Evolutionary conservation across 1,140 invertebrate species (phyloP).

Genomic region (Physella acuta): DNA sequence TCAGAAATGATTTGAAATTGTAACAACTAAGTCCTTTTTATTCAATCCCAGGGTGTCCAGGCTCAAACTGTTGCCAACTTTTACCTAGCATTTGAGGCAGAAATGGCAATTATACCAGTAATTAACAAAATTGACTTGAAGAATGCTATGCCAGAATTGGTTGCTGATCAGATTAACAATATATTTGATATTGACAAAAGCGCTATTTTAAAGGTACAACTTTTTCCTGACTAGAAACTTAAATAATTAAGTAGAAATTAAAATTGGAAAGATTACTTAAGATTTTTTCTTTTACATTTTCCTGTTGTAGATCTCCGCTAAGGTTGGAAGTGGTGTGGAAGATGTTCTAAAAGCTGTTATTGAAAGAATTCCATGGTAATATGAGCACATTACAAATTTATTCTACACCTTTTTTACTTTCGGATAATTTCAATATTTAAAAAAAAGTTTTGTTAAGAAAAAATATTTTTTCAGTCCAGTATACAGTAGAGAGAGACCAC

Average conservation of each 20-base stretch:
- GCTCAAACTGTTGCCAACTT: slow-evolving; percentile 98
- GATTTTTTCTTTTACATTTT: neutral
- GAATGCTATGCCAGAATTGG: slow-evolving; percentile 79
- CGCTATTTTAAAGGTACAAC: slow-evolving; percentile 68
- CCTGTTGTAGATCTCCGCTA: slow-evolving; percentile 71
- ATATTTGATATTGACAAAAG: slow-evolving; percentile 80
- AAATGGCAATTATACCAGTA: slow-evolving; percentile 85
- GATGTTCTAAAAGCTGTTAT: slow-evolving; percentile 78
- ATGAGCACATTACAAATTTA: too few species aligned
- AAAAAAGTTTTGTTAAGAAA: too few species aligned
- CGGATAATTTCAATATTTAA: too few species aligned
- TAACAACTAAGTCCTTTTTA: too few species aligned
- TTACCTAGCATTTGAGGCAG: slow-evolving; percentile 82
- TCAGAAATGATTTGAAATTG: too few species aligned
- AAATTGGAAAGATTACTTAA: neutral
- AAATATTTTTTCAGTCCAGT: slow-evolving; percentile 67
- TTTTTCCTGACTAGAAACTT: neutral
- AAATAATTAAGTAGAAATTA: neutral
- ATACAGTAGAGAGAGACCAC: slow-evolving; percentile 63
- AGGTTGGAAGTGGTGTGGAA: slow-evolving; percentile 74
- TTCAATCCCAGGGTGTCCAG: slow-evolving; percentile 74
- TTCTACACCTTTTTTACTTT: too few species aligned
- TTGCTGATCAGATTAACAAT: slow-evolving; percentile 76
- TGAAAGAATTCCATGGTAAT: slow-evolving; percentile 73
- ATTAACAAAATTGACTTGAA: slow-evolving; percentile 97